Conservation (phyloP, 1,140 invertebrate genomes). For the Caligus rogercresseyi region DNA sequence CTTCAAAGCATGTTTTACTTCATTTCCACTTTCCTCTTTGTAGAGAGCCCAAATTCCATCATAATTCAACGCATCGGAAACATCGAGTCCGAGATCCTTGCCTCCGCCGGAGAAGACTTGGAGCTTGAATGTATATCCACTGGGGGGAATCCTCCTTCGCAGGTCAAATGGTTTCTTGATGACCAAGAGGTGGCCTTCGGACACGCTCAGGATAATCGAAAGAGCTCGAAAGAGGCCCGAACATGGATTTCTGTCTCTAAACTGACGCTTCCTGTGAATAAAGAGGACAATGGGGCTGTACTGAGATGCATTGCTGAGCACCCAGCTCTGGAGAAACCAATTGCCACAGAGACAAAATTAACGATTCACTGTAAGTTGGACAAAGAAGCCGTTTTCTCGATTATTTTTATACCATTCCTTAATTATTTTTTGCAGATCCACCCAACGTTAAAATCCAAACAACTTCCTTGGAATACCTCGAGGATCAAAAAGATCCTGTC, state of each 20-base stretch:
- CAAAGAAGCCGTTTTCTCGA: too few relatives aligned
- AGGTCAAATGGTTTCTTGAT: conserved; percentile 12
- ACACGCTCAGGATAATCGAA: conserved; percentile 13
- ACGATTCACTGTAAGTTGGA: conserved; percentile 15
- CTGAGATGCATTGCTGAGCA: conserved; percentile 11
- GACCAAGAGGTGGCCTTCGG: neutral
- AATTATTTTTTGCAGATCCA: conserved; percentile 9
- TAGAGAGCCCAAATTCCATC: conserved; percentile 3
- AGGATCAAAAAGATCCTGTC: conserved; percentile 31
- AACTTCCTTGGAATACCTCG: conserved; percentile 1
- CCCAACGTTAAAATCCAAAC: conserved; percentile 2
- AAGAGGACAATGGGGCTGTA: conserved; percentile 7
- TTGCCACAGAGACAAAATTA: neutral
- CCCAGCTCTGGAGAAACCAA: conserved; percentile 1
- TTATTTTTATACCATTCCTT: neutral
- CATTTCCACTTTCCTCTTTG: neutral
- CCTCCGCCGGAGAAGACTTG: conserved; percentile 11
- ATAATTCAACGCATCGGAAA: conserved; percentile 11
- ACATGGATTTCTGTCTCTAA: conserved; percentile 14
- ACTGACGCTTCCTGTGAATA: conserved; percentile 11
- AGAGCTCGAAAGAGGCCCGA: neutral
- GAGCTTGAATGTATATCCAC: conserved; percentile 17
- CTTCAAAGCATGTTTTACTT: neutral
- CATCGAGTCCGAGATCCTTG: neutral
- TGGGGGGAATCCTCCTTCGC: conserved; percentile 20